phyloP scores from a whole-genome alignment of 2,113 vertebrate genomes.

The Epinephelus moara region DNA sequence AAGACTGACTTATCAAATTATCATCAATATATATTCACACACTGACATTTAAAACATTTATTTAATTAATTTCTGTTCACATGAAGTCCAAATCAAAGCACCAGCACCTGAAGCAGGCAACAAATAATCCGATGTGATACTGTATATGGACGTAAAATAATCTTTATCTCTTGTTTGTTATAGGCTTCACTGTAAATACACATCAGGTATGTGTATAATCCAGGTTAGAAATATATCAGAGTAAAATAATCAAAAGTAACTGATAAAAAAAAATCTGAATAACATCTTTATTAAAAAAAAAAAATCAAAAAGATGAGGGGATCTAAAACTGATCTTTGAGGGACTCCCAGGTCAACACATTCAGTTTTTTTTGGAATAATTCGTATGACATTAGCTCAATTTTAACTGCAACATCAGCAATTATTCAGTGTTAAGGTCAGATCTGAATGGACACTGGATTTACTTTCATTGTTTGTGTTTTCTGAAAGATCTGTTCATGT shows the following conservation, averaged over 20 bases:
- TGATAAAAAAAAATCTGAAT: too few species aligned
- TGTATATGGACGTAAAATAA: background rate
- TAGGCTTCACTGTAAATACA: background rate
- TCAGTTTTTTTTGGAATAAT: background rate
- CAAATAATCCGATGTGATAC: background rate
- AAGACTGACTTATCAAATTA: too few species aligned
- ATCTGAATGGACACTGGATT: background rate
- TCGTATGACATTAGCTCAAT: background rate
- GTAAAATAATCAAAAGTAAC: background rate
- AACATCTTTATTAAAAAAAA: background rate
- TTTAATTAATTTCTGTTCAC: background rate
- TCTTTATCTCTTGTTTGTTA: background rate
- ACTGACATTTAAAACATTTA: too few species aligned
- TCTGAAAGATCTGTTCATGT: background rate
- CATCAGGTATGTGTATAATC: background rate
- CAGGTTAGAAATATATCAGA: background rate
- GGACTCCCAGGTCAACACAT: slow-evolving; percentile 1
- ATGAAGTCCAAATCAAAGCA: background rate
- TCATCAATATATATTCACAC: too few species aligned
- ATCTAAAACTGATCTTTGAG: slow-evolving; percentile 5
- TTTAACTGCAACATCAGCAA: background rate
- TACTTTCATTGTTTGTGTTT: background rate
- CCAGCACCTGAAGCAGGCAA: background rate
- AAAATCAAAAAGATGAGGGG: background rate
- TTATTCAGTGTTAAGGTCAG: background rate